Evolutionary conservation across 2,888 invertebrate species (phyloP).

Genomic region (Trichopoda pennipes): DNA sequence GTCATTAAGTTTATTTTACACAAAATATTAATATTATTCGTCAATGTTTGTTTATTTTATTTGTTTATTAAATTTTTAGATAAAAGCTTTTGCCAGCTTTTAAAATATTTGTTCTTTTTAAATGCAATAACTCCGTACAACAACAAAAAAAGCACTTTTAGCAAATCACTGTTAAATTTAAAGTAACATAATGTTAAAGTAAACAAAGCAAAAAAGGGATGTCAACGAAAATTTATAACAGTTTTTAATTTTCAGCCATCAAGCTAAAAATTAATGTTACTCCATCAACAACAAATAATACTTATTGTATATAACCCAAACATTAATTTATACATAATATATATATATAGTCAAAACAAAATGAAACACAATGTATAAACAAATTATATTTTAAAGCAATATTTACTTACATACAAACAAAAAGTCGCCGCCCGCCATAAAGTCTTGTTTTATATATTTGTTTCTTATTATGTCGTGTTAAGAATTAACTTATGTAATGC

Average conservation of each 20-base stretch:
- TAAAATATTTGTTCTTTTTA: slow-evolving; percentile 46
- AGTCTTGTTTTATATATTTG: slow-evolving; percentile 61
- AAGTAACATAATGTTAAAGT: slow-evolving; percentile 42
- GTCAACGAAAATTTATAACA: slow-evolving; percentile 58
- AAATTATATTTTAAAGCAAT: slow-evolving; percentile 64
- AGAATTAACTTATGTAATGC: slow-evolving; percentile 46
- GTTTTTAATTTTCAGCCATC: slow-evolving; percentile 59
- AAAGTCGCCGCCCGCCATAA: slow-evolving; percentile 68
- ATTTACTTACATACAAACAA: slow-evolving; percentile 45
- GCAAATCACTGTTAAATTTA: slow-evolving; percentile 46
- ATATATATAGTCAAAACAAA: slow-evolving; percentile 31
- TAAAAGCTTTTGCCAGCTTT: slow-evolving; percentile 52
- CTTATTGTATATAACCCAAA: slow-evolving; percentile 64
- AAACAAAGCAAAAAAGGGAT: slow-evolving; percentile 45
- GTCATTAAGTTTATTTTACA: slow-evolving; percentile 84
- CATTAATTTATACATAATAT: slow-evolving; percentile 2
- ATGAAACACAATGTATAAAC: slow-evolving; percentile 49
- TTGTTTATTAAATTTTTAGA: slow-evolving; percentile 61
- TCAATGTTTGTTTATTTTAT: slow-evolving; percentile 59
- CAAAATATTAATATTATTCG: slow-evolving; percentile 38
- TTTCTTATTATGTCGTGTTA: slow-evolving; percentile 47
- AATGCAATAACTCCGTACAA: slow-evolving; percentile 62
- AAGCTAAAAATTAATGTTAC: slow-evolving; percentile 39
- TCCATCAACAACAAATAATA: slow-evolving; percentile 59
- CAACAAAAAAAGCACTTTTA: slow-evolving; percentile 47